Conservation (phyloP, 2,888 invertebrate genomes). For the Caenorhabditis sp. region DNA sequence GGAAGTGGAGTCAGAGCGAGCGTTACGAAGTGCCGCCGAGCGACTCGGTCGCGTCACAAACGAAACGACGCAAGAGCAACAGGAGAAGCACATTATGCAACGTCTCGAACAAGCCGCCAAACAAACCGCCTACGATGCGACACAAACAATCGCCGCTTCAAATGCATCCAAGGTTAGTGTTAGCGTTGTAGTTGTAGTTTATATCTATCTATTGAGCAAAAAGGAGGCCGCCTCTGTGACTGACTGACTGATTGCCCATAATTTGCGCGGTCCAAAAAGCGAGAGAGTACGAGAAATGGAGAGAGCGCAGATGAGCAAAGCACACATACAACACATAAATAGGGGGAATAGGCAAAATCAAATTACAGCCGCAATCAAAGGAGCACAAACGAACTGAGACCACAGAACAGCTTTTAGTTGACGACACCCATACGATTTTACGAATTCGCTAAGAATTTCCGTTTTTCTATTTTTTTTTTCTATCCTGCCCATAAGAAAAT, state of each 20-base stretch:
- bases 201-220: background rate
- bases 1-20: conserved; percentile 71
- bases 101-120: conserved; percentile 68
- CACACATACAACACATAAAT: background rate
- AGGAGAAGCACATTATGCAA: conserved; percentile 55
- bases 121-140: conserved; percentile 78
- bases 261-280: background rate
- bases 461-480: background rate
- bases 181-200: background rate
- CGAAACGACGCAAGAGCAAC: conserved; percentile 80
- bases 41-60: conserved; percentile 87
- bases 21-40: conserved; percentile 87
- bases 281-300: background rate
- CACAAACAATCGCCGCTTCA: conserved; percentile 88
- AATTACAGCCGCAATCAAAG: conserved; percentile 35
- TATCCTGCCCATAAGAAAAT: too few species aligned
- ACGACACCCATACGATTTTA: conserved; percentile 58
- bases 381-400: conserved; percentile 52
- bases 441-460: conserved; percentile 40
- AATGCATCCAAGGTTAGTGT: conserved; percentile 77
- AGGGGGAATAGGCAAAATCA: conserved; percentile 12
- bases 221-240: background rate
- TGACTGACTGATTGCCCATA: background rate
- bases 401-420: conserved; percentile 60
- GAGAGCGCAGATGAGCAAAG: background rate